A percentile compares a stretch with the other conserved stretches of the same genome.
Conservation (phyloP, 2,888 invertebrate species). For the Plutella xylostella region DNA sequence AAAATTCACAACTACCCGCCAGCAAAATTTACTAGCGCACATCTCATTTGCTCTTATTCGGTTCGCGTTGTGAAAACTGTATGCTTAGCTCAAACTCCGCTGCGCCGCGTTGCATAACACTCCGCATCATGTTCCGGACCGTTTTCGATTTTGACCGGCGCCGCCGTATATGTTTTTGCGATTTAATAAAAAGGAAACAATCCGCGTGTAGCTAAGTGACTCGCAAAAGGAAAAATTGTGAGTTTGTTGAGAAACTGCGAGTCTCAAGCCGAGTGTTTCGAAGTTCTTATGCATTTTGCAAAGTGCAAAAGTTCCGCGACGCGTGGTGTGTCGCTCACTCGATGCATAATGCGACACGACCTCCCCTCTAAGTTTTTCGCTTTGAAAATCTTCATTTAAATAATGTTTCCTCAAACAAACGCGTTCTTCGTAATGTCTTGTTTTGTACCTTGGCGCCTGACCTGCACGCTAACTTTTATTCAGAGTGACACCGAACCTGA, state of each 20-base stretch:
- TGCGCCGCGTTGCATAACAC: conserved; percentile 1
- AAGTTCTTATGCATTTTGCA: conserved; percentile 55
- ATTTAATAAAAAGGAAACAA: not conserved
- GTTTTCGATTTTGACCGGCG: not conserved
- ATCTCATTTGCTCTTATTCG: conserved; percentile 64
- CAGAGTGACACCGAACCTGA: not conserved
- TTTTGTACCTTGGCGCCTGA: conserved; percentile 11
- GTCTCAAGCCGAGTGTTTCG: conserved; percentile 34
- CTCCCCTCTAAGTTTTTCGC: conserved; percentile 38
- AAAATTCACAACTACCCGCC: conserved; percentile 65
- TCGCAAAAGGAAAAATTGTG: conserved; percentile 3
- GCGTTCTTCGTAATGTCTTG: conserved; percentile 29
- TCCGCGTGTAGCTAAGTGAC: not conserved
- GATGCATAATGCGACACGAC: conserved; percentile 40
- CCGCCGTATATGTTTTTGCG: not conserved
- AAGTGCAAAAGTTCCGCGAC: conserved; percentile 50
- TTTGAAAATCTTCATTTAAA: conserved; percentile 46
- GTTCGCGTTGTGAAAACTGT: conserved; percentile 36
- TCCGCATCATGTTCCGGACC: not conserved
- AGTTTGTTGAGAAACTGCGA: conserved; percentile 21
- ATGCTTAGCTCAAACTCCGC: conserved; percentile 8
- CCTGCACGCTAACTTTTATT: not conserved
- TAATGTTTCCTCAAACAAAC: conserved; percentile 41
- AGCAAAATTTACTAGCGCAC: conserved; percentile 57
- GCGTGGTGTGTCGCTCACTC: conserved; percentile 39